Percentiles rank a stretch among this genome's conserved stretches.
Evolutionary conservation across 2,888 invertebrate genomes (phyloP).

Genomic region (Copidosoma aretas): DNA sequence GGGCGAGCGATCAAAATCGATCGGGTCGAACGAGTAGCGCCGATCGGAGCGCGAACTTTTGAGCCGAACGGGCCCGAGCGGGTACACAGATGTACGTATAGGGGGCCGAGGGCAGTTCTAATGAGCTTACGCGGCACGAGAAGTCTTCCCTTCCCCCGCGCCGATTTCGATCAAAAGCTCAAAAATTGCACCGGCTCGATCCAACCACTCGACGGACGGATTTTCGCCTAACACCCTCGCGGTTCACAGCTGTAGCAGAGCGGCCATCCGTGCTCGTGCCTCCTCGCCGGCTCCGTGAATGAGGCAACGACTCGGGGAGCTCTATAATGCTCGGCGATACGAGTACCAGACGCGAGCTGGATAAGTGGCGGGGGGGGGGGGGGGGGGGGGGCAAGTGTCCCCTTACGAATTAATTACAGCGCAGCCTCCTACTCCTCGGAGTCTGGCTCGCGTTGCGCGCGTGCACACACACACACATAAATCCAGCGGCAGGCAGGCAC

Average conservation of each 20-base stretch:
- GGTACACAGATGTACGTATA: no score
- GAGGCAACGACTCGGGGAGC: constrained; percentile 21
- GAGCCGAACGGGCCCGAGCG: no score
- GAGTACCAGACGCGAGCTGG: no score
- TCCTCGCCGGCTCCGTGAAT: constrained; percentile 17
- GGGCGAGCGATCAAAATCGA: neutral
- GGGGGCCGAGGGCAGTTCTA: no score
- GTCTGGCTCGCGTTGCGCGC: neutral
- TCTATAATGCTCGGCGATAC: neutral
- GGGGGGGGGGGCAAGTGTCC: constrained; percentile 33
- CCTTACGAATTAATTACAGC: constrained; percentile 36
- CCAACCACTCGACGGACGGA: constrained; percentile 21
- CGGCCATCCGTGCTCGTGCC: neutral
- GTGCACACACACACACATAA: constrained; percentile 15
- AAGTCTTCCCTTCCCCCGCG: no score
- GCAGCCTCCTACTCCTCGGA: no score
- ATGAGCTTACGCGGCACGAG: no score
- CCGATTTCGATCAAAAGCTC: neutral
- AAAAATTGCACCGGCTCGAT: constrained; percentile 5
- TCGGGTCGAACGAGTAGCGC: neutral
- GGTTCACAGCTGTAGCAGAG: neutral
- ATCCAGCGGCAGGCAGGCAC: constrained; percentile 8
- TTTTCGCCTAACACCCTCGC: constrained; percentile 25
- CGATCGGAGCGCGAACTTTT: neutral
- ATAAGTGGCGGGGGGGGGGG: no score